These are phyloP conservation scores for Choristoneura fumiferana DNA, from an alignment of 1,140 invertebrate species.

Conservation along the genomic window DNA sequence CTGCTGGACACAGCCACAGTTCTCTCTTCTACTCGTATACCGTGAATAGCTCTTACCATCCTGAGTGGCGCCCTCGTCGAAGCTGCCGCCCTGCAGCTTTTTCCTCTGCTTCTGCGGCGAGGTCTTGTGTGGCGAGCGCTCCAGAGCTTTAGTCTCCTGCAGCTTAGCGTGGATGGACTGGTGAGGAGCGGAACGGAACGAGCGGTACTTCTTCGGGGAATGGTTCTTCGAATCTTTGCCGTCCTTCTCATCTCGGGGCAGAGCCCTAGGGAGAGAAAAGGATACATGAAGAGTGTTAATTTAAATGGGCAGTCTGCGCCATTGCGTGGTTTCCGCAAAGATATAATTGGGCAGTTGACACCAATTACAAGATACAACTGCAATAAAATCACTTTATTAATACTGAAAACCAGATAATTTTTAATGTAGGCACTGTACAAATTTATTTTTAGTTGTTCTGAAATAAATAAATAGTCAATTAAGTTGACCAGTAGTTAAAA, in stretches of 20 bases:
- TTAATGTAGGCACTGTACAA: too few species aligned
- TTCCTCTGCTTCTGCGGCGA: slow-evolving; percentile 75
- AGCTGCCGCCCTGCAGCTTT: slow-evolving; percentile 74
- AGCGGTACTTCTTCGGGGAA: slow-evolving; percentile 82
- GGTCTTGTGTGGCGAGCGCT: slow-evolving; percentile 71
- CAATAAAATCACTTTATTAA: too few species aligned
- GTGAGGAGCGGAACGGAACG: slow-evolving; percentile 75
- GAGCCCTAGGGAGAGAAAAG: slow-evolving; percentile 77
- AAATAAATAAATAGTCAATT: too few species aligned
- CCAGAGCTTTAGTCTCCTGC: slow-evolving; percentile 69
- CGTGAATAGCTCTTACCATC: slow-evolving; percentile 50
- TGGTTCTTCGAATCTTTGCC: slow-evolving; percentile 87
- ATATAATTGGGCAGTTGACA: too few species aligned
- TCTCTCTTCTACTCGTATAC: too few species aligned
- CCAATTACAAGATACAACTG: too few species aligned
- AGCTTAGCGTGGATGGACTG: slow-evolving; percentile 77
- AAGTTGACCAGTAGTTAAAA: too few species aligned
- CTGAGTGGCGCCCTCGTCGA: slow-evolving; percentile 68
- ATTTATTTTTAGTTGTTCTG: too few species aligned
- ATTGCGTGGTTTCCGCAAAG: too few species aligned
- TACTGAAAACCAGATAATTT: too few species aligned
- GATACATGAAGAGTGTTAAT: not conserved
- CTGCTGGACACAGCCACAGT: too few species aligned
- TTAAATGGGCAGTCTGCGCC: too few species aligned
- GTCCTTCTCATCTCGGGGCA: slow-evolving; percentile 92